phyloP scores from a whole-genome alignment of 1,140 invertebrate species.

The Drosophila pseudoananassae region DNA sequence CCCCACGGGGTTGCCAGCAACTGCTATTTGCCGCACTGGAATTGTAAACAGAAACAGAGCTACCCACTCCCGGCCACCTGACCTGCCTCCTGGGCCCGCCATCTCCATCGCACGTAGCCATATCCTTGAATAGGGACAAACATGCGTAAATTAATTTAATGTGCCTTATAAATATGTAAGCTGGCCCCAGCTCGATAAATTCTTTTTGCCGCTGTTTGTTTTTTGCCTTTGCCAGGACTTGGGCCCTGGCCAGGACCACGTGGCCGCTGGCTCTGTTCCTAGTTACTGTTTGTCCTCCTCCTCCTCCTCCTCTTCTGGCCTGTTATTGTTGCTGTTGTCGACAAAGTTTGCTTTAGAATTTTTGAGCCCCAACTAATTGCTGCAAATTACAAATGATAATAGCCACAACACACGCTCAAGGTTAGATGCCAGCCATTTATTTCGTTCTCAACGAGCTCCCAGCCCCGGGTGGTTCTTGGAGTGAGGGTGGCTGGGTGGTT shows the following conservation, averaged over 20 bases:
- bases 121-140: conserved; percentile 44
- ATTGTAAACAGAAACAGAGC: conserved; percentile 26
- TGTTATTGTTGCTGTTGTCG: conserved; percentile 57
- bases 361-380: conserved; percentile 82
- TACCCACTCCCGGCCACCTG: background rate
- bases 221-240: conserved; percentile 50
- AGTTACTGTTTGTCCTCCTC: conserved; percentile 2
- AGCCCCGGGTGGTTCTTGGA: background rate
- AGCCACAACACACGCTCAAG: conserved; percentile 82
- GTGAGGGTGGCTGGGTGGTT: background rate
- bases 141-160: conserved; percentile 83
- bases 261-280: conserved; percentile 13
- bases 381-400: conserved; percentile 83
- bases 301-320: background rate
- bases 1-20: conserved; percentile 15
- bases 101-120: background rate
- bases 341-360: conserved; percentile 81
- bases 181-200: conserved; percentile 71
- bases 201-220: conserved; percentile 60
- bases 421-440: conserved; percentile 79
- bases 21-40: conserved; percentile 5
- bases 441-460: conserved; percentile 63
- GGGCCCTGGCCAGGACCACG: conserved; percentile 33
- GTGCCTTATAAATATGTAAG: conserved; percentile 82
- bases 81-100: background rate